Percentiles rank a stretch among this genome's conserved stretches.
Conservation (phyloP, 1,140 invertebrate genomes). For the Bombus balteatus region DNA sequence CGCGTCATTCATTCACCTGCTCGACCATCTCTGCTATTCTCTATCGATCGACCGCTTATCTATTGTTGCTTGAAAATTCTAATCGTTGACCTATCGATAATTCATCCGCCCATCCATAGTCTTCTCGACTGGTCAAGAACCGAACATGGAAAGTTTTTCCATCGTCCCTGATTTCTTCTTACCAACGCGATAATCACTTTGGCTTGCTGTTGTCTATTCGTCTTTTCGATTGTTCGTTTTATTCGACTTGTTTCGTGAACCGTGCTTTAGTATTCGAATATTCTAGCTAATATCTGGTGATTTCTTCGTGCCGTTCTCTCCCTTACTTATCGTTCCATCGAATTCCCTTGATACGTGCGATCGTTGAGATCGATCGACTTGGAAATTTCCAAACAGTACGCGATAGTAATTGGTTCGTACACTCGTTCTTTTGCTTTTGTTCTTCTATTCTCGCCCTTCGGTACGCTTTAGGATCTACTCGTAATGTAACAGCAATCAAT, state of each 20-base stretch:
- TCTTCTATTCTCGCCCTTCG: not conserved
- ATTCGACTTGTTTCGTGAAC: too few species aligned
- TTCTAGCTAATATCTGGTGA: not conserved
- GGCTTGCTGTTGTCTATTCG: not conserved
- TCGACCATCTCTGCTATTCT: conserved; percentile 32
- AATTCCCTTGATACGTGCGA: not conserved
- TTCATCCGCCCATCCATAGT: conserved; percentile 8
- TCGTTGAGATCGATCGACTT: not conserved
- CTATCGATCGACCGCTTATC: conserved; percentile 44
- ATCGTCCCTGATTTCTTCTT: not conserved
- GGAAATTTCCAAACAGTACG: not conserved
- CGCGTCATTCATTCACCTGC: conserved; percentile 76
- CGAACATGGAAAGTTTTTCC: too few species aligned
- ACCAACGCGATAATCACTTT: not conserved
- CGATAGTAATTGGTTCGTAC: not conserved
- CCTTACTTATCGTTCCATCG: conserved; percentile 4
- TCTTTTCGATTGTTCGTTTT: not conserved
- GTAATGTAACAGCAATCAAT: not conserved
- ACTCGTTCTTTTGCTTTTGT: conserved; percentile 35
- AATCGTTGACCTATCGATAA: conserved; percentile 23
- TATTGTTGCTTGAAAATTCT: conserved; percentile 67
- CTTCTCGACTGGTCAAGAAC: conserved; percentile 24
- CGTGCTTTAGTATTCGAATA: too few species aligned
- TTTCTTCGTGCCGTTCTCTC: conserved; percentile 7
- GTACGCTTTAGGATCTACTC: not conserved